Evolutionary conservation across 2,113 vertebrate genomes (phyloP).

Genomic region (Hemibagrus wyckioides): DNA sequence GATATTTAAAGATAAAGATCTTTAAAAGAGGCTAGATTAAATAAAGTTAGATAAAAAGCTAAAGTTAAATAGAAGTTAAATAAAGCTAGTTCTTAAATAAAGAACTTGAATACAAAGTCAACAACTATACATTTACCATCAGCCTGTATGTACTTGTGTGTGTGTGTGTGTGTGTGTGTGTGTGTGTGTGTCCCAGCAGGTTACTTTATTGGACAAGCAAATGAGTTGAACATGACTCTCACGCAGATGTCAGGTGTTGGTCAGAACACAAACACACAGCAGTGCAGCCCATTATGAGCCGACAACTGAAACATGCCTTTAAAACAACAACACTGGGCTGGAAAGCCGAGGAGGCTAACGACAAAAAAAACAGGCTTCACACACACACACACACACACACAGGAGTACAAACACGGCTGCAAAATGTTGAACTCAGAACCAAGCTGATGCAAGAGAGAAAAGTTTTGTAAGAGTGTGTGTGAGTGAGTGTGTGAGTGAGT

Average conservation of each 20-base stretch:
- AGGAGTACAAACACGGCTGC: not conserved
- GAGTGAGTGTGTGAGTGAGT: not conserved
- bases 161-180: not conserved
- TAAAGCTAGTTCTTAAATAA: constrained; percentile 41
- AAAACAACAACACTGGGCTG: not conserved
- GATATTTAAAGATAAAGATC: too few relatives aligned
- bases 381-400: not conserved
- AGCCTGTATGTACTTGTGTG: constrained; percentile 12
- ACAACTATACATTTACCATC: constrained; percentile 36
- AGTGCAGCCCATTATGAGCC: constrained; percentile 25
- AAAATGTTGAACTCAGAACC: not conserved
- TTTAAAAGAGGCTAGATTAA: too few relatives aligned
- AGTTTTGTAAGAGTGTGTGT: not conserved
- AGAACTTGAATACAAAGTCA: constrained; percentile 33
- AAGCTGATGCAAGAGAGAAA: not conserved
- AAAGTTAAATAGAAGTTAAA: too few relatives aligned
- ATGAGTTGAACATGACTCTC: constrained; percentile 46
- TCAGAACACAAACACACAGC: constrained; percentile 41
- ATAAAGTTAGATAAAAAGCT: too few relatives aligned
- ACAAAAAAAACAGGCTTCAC: not conserved
- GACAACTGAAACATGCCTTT: constrained; percentile 30
- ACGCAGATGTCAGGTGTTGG: constrained; percentile 53
- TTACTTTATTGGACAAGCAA: constrained; percentile 47
- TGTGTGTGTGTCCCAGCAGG: constrained; percentile 42
- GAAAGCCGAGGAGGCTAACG: not conserved